Conservation (phyloP, 1,140 invertebrate species). For the Trachymyrmex cornetzi region DNA sequence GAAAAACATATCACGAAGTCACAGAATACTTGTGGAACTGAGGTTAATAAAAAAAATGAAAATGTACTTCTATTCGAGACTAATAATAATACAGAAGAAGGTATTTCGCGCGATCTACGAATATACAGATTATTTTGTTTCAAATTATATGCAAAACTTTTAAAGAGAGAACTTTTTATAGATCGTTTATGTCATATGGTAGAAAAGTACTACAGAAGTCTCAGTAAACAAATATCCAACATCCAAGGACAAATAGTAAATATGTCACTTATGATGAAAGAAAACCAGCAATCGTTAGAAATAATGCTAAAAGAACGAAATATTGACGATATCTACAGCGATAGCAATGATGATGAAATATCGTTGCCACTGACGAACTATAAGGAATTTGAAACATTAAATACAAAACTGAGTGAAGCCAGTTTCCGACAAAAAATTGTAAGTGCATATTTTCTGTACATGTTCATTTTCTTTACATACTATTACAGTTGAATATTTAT, state of each 20-base stretch:
- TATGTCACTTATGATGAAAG: background rate
- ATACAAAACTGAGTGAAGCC: background rate
- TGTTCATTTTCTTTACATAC: background rate
- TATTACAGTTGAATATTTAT: too few relatives aligned
- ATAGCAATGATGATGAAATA: too few relatives aligned
- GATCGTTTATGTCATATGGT: background rate
- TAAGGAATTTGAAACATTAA: background rate
- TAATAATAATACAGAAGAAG: background rate
- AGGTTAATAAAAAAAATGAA: background rate
- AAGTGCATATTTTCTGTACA: background rate
- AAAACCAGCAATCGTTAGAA: background rate
- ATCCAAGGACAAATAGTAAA: background rate
- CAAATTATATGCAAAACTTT: background rate
- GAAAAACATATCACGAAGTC: background rate
- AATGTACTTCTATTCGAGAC: background rate
- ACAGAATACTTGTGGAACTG: background rate
- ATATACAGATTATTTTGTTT: background rate
- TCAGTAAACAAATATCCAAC: background rate
- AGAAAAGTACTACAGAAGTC: slow-evolving; percentile 1
- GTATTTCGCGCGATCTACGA: background rate
- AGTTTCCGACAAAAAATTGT: background rate
- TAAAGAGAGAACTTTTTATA: background rate
- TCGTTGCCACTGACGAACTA: too few relatives aligned
- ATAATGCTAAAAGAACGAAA: background rate
- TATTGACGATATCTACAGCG: background rate